These are phyloP conservation scores for Acanthoscelides obtectus DNA, from an alignment of 2,888 invertebrate genomes.

Conservation along the genomic window DNA sequence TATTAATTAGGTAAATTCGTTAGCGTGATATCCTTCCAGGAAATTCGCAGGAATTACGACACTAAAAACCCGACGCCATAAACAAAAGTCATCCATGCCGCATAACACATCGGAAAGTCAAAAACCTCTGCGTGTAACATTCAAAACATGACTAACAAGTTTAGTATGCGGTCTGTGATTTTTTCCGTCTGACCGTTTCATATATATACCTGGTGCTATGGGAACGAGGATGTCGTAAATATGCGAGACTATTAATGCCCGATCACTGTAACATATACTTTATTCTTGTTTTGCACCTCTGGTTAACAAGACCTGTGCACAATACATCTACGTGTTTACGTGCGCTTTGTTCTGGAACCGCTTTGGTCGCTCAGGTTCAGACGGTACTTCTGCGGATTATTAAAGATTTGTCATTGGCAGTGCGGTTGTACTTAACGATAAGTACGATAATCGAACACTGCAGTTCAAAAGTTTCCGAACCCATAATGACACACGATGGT, in stretches of 20 bases:
- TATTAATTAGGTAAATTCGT: background rate
- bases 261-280: background rate
- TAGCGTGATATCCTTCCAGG: background rate
- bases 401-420: background rate
- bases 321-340: background rate
- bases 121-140: constrained; percentile 14
- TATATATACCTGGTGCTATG: background rate
- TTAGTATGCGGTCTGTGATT: constrained; percentile 20
- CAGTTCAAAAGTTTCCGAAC: no score
- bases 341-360: background rate
- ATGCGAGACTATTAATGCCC: background rate
- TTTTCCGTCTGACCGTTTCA: background rate
- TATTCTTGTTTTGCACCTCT: background rate
- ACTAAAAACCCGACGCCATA: background rate
- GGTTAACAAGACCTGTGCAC: background rate
- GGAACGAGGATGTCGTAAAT: background rate
- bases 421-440: background rate
- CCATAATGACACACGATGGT: no score
- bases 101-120: constrained; percentile 14
- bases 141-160: constrained; percentile 22
- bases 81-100: background rate
- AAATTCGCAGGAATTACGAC: background rate
- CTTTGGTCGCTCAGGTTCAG: background rate
- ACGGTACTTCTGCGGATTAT: background rate
- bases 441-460: no score